Base-by-base conservation (phyloP, 2,113 vertebrate genomes). In the Smithornis capensis region DNA sequence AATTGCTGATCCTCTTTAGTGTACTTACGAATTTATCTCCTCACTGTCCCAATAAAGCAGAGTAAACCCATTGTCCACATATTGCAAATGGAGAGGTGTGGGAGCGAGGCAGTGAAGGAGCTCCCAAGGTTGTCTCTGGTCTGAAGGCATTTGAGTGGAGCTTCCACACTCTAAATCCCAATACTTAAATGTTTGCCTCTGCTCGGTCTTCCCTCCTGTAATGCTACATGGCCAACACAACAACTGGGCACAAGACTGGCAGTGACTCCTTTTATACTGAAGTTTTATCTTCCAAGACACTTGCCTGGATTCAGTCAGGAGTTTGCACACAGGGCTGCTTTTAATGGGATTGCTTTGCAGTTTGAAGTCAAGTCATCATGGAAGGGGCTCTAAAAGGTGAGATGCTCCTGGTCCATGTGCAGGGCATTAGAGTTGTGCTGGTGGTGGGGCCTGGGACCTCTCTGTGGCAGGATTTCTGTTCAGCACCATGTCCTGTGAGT, bases 211-310 rank as follows among this genome's bases (percentile, higher is more conserved):
- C 63, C 23, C 40, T 84, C 31, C 50, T 25, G 37, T 10, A 40
- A 44, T 10, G 1, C 35, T 2, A 12, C 40, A 4, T 3, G 25
- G 53, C 28, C 0, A 0, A 10, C 1, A 8, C 56, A 44, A 40
- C 18, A 16, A 2, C 40, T 60, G 50, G 50, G 9, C 1, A 22
- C 53, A 22, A 50, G 53, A 21, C n/a, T 24, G 4, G 19, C 45
- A 10, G 22, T 13, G 33, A 28, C 52, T 52, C 57, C 40, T 53
- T 65, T 68, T 35, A 28, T 3, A 33, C 45, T 35, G 35, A 52
- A 13, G 8, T 24, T 74, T 87, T 60, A 4, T 57, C n/a, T 83
- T 69, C 25, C 11, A 22, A 47, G 57, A 2, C 25, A 85, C 42
- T 56, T 57, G n/a, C 23, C 65, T 63, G 56, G 31, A n/a, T 82